Percentiles rank a stretch among this genome's conserved stretches.
These are phyloP conservation scores for Poliocrania exsul DNA, from an alignment of 2,797 vertebrate genomes.

Conservation along the genomic window DNA sequence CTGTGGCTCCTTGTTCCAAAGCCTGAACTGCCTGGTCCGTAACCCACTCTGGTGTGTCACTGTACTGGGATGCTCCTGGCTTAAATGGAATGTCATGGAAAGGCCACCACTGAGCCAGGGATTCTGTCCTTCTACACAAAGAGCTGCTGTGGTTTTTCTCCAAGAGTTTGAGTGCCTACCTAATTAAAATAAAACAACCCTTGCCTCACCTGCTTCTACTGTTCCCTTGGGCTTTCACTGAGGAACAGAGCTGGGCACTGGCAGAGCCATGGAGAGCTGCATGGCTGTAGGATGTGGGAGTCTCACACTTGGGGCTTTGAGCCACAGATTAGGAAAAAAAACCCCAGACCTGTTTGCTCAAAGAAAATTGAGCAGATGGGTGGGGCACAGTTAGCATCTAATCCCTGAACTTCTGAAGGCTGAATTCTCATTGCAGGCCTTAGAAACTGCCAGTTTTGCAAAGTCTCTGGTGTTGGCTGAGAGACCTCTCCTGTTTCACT, in stretches of 20 bases:
- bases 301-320: neutral
- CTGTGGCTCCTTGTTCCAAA: neutral
- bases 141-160: neutral
- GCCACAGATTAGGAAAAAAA: neutral
- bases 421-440: neutral
- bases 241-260: accelerated
- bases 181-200: neutral
- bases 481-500: neutral
- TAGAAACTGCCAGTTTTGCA: neutral
- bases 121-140: neutral
- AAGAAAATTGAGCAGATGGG: neutral
- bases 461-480: neutral
- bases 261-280: neutral
- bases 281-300: neutral
- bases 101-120: neutral
- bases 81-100: neutral
- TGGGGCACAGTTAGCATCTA: neutral
- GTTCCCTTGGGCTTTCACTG: neutral
- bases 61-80: neutral
- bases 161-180: neutral
- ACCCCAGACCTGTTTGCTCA: neutral
- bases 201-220: neutral
- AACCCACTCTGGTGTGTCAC: neutral
- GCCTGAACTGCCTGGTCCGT: neutral
- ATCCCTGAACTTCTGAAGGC: neutral